These are phyloP conservation scores for Pogona vitticeps DNA, from an alignment of 2,113 vertebrate genomes.

Conservation along the genomic window DNA sequence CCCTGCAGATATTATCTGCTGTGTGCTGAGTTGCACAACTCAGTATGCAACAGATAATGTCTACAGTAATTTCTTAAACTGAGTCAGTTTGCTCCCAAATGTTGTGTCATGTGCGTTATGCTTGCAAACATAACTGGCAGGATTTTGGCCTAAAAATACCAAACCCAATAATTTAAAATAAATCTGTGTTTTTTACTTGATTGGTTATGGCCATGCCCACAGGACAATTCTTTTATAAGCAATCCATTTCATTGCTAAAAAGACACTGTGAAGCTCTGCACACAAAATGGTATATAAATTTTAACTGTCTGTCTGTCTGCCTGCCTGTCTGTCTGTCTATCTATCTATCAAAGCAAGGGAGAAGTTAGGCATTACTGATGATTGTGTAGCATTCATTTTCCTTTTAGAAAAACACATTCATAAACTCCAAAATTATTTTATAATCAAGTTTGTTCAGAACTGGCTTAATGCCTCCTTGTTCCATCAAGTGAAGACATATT, in stretches of 20 bases:
- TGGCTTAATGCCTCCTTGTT: slow-evolving; percentile 15
- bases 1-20: too few relatives aligned
- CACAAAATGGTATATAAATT: neutral
- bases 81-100: too few relatives aligned
- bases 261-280: neutral
- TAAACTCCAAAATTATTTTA: neutral
- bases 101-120: too few relatives aligned
- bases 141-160: too few relatives aligned
- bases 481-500: slow-evolving; percentile 12
- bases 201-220: too few relatives aligned
- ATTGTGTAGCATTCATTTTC: neutral
- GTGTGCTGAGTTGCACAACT: neutral
- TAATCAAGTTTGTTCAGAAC: slow-evolving; percentile 7
- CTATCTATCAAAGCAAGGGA: neutral
- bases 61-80: too few relatives aligned
- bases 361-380: neutral
- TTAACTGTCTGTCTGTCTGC: neutral
- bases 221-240: neutral
- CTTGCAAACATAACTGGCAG: too few relatives aligned
- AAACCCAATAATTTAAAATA: too few relatives aligned
- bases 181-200: too few relatives aligned
- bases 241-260: neutral
- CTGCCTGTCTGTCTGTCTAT: neutral
- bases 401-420: neutral
- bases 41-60: neutral